These are phyloP conservation scores for Rhynchotus rufescens DNA, from an alignment of 2,797 vertebrate genomes.

Conservation along the genomic window DNA sequence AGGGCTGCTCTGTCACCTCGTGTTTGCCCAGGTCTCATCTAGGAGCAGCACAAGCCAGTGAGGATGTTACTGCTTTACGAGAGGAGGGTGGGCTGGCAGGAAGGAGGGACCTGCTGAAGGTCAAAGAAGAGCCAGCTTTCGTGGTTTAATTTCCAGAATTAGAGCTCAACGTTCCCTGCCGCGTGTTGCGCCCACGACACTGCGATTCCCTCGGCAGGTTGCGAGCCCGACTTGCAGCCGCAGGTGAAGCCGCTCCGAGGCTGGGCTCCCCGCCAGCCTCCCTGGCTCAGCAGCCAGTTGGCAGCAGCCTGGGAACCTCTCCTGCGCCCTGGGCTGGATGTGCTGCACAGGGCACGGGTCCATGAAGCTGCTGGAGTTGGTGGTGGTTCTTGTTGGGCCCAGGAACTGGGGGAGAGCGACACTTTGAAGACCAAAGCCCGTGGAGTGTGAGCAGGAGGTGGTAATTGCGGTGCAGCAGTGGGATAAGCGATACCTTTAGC, in stretches of 20 bases:
- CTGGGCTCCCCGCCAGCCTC: neutral
- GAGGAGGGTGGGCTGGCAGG: neutral
- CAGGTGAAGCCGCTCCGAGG: neutral
- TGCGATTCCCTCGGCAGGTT: rapidly evolving
- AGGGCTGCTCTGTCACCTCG: neutral
- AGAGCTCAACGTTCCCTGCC: neutral
- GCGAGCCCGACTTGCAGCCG: neutral
- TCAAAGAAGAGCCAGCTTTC: neutral
- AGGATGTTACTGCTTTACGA: neutral
- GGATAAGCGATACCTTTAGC: neutral
- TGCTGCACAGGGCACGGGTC: neutral
- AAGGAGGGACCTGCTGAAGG: neutral
- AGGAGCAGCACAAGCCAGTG: rapidly evolving
- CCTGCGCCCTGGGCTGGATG: neutral
- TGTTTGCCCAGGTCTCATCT: neutral
- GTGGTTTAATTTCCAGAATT: neutral
- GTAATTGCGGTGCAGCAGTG: neutral
- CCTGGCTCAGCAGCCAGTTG: rapidly evolving
- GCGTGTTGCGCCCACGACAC: rapidly evolving
- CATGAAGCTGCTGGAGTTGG: neutral
- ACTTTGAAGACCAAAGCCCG: neutral
- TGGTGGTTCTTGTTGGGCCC: neutral
- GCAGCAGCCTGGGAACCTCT: neutral
- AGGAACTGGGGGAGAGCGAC: neutral
- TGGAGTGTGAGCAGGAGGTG: neutral